Evolutionary conservation across 2,113 vertebrate species (phyloP).

Genomic region (Callorhinus ursinus): DNA sequence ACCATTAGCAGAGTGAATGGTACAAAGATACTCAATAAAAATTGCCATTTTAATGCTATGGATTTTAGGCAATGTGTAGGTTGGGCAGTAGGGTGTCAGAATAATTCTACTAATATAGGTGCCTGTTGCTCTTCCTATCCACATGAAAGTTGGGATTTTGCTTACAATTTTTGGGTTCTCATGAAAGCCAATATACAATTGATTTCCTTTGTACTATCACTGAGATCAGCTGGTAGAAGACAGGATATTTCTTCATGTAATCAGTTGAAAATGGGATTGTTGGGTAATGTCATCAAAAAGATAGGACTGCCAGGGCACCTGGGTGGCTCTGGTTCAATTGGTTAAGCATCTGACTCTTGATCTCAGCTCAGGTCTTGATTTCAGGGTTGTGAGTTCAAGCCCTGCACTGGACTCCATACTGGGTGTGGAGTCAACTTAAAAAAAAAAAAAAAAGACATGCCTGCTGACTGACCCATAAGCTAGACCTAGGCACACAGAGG

Average conservation of each 20-base stretch:
- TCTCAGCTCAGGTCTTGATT: not conserved
- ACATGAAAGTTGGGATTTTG: not conserved
- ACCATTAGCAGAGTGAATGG: not conserved
- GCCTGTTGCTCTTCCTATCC: not conserved
- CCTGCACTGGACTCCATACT: not conserved
- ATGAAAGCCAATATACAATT: not conserved
- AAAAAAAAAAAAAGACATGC: not conserved
- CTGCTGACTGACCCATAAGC: not conserved
- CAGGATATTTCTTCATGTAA: not conserved
- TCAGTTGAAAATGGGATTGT: not conserved
- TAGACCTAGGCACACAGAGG: not conserved
- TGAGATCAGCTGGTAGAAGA: not conserved
- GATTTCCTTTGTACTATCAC: not conserved
- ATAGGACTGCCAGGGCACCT: not conserved
- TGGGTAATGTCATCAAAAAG: not conserved
- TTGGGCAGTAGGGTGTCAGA: not conserved
- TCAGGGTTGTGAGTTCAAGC: not conserved
- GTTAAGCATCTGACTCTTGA: not conserved
- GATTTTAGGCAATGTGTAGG: not conserved
- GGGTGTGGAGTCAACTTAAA: not conserved
- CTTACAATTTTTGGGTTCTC: not conserved
- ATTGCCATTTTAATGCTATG: not conserved
- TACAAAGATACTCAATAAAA: constrained; percentile 20
- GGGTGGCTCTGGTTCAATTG: not conserved
- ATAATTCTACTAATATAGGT: not conserved